A percentile compares a stretch with the other conserved stretches of the same genome.
These are phyloP conservation scores for Alfaro cultratus DNA, from an alignment of 2,797 vertebrate genomes.

Conservation along the genomic window DNA sequence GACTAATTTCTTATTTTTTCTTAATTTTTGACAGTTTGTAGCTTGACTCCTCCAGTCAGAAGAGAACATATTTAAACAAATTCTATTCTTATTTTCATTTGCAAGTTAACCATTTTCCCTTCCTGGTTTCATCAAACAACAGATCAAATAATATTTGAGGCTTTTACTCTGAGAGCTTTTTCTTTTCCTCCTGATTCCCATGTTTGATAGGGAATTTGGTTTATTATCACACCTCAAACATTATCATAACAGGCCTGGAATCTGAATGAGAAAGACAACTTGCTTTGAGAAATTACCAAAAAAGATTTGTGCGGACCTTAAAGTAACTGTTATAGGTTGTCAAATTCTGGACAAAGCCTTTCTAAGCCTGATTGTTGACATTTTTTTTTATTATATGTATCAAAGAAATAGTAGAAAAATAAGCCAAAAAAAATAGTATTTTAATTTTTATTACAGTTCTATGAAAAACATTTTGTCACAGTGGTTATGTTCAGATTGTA, in stretches of 20 bases:
- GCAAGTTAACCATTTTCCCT: conserved; percentile 11
- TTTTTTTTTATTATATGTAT: too few relatives aligned
- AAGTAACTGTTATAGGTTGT: conserved; percentile 13
- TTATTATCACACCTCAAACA: conserved; percentile 45
- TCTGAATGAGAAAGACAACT: conserved; percentile 42
- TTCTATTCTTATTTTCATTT: not conserved
- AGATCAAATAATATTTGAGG: conserved; percentile 25
- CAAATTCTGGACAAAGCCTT: conserved; percentile 11
- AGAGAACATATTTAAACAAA: not conserved
- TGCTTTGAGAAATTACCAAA: conserved; percentile 37
- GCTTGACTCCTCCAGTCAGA: conserved; percentile 4
- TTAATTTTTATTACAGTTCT: not conserved
- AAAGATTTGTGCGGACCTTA: conserved; percentile 7
- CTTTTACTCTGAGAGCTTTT: conserved; percentile 50
- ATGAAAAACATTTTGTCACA: not conserved
- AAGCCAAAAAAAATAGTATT: not conserved
- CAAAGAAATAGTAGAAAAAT: not conserved
- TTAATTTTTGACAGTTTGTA: not conserved
- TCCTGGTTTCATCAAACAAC: conserved; percentile 18
- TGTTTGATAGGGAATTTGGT: conserved; percentile 28
- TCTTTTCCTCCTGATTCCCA: conserved; percentile 38
- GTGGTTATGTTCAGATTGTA: not conserved
- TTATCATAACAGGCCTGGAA: conserved; percentile 34
- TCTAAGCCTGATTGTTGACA: not conserved
- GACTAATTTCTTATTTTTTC: too few relatives aligned